A percentile compares a stretch with the other conserved stretches of the same genome.
Evolutionary conservation across 64 coral and sea anemone genomes (phyloP).

Genomic region (Pocillopora damicornis): DNA sequence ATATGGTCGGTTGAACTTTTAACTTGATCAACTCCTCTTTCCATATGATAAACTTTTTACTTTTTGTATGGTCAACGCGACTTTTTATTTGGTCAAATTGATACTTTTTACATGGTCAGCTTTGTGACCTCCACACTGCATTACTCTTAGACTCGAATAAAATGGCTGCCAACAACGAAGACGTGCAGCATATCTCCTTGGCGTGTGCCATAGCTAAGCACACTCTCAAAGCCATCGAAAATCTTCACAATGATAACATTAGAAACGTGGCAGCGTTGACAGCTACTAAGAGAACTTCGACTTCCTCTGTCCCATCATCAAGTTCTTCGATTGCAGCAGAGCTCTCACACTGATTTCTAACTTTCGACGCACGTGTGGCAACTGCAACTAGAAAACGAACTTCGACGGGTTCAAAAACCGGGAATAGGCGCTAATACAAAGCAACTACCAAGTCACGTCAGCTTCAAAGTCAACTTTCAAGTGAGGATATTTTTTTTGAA

Average conservation of each 20-base stretch:
- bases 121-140: neutral
- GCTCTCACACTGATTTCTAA: neutral
- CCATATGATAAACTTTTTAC: no score
- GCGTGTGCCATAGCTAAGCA: neutral
- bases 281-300: neutral
- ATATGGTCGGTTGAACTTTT: no score
- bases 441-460: neutral
- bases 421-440: no score
- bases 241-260: slow-evolving; percentile 20
- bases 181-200: neutral
- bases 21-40: no score
- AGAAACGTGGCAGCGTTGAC: slow-evolving; percentile 35
- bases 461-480: slow-evolving; percentile 36
- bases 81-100: no score
- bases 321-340: slow-evolving; percentile 1
- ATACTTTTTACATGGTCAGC: slow-evolving; percentile 11
- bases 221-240: slow-evolving; percentile 20
- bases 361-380: neutral
- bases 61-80: no score
- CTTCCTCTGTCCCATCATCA: neutral
- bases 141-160: neutral
- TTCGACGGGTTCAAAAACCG: neutral
- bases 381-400: no score
- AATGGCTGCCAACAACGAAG: neutral
- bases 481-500: slow-evolving; percentile 19